Conservation (phyloP, 1,140 invertebrate genomes). For the Archivesica marissinica region DNA sequence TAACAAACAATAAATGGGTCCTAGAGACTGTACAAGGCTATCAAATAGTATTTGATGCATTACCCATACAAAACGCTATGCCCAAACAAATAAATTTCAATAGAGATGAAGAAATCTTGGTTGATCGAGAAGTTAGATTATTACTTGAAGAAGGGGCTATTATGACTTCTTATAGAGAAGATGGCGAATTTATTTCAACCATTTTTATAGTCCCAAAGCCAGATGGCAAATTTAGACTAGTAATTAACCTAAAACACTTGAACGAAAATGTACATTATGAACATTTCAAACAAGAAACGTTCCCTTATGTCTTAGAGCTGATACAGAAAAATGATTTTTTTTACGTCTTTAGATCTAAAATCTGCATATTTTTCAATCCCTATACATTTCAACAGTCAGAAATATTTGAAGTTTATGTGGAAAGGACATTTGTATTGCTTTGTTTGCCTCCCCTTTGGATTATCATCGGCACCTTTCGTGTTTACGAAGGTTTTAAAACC, state of each 20-base stretch:
- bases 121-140: slow-evolving; percentile 7
- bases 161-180: not conserved
- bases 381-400: slow-evolving; percentile 21
- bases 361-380: slow-evolving; percentile 60
- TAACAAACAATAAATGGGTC: no score
- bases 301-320: slow-evolving; percentile 44
- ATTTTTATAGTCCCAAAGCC: slow-evolving; percentile 63
- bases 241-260: slow-evolving; percentile 64
- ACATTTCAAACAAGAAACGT: slow-evolving; percentile 68
- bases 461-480: not conserved
- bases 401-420: slow-evolving; percentile 64
- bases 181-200: slow-evolving; percentile 62
- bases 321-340: slow-evolving; percentile 56
- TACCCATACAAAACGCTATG: not conserved
- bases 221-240: slow-evolving; percentile 53
- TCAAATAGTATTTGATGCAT: slow-evolving; percentile 15
- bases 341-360: slow-evolving; percentile 57
- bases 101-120: not conserved
- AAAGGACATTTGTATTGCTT: slow-evolving; percentile 31
- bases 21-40: slow-evolving; percentile 26
- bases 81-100: slow-evolving; percentile 5
- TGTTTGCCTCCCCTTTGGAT: slow-evolving; percentile 38
- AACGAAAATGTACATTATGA: slow-evolving; percentile 63
- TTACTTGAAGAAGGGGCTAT: slow-evolving; percentile 41
- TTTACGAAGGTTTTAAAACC: slow-evolving; percentile 49